These are phyloP conservation scores for Oxyruncus cristatus DNA, from an alignment of 2,113 vertebrate species.

Conservation along the genomic window DNA sequence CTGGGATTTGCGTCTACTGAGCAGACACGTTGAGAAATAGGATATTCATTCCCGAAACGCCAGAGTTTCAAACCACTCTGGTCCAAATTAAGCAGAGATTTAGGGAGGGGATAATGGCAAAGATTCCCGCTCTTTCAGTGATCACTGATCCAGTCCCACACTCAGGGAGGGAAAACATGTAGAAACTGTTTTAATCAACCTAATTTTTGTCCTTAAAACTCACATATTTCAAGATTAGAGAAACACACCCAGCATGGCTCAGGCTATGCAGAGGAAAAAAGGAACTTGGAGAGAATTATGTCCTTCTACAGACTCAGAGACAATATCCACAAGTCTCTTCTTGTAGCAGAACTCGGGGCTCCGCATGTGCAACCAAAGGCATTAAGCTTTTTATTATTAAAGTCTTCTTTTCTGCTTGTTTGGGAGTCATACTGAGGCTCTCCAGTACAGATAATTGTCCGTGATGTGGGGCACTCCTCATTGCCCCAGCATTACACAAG, in stretches of 20 bases:
- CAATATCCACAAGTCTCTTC: conserved; percentile 39
- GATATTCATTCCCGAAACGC: background rate
- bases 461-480: background rate
- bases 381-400: background rate
- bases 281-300: background rate
- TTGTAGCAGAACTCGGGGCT: background rate
- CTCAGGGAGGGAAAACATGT: background rate
- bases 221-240: conserved; percentile 39
- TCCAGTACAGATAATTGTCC: background rate
- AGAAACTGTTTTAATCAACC: conserved; percentile 11
- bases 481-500: background rate
- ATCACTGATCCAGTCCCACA: background rate
- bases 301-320: background rate
- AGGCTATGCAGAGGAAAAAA: background rate
- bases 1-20: background rate
- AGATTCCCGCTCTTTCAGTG: background rate
- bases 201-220: conserved; percentile 9
- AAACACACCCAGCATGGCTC: conserved; percentile 24
- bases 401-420: background rate
- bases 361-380: background rate
- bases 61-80: background rate
- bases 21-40: background rate
- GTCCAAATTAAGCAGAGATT: background rate
- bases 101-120: background rate
- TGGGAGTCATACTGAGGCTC: background rate